Conservation (phyloP, 2,888 invertebrate genomes). For the Onchidella celtica region DNA sequence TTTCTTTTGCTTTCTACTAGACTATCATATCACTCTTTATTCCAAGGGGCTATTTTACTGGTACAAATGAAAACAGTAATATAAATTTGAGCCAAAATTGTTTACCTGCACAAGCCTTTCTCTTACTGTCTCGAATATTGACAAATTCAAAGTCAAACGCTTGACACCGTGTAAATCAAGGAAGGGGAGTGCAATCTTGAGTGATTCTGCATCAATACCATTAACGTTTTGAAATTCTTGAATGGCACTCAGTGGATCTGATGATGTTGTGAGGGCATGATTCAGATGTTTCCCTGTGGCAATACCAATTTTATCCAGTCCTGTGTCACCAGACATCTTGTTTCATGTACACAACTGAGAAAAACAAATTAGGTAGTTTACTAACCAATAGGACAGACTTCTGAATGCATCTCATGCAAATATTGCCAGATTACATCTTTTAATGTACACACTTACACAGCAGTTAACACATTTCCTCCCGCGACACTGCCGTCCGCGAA, state of each 20-base stretch:
- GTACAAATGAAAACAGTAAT: not conserved
- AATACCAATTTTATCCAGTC: conserved; percentile 90
- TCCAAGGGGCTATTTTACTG: too few species aligned
- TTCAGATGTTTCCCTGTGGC: conserved; percentile 92
- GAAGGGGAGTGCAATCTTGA: conserved; percentile 95
- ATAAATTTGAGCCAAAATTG: not conserved
- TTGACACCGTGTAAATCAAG: conserved; percentile 96
- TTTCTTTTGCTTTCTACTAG: too few species aligned
- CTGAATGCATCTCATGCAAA: too few species aligned
- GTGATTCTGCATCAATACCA: conserved; percentile 87
- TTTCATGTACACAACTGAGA: too few species aligned
- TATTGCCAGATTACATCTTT: not conserved
- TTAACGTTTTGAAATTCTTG: conserved; percentile 94
- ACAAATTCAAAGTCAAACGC: conserved; percentile 95
- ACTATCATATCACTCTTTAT: too few species aligned
- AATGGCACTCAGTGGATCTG: conserved; percentile 98
- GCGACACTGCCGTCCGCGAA: too few species aligned
- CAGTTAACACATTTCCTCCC: too few species aligned
- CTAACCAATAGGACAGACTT: too few species aligned
- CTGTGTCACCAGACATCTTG: conserved; percentile 62
- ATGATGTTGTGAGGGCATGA: conserved; percentile 95
- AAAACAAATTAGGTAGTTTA: too few species aligned
- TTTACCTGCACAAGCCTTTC: conserved; percentile 72
- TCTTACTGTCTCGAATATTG: conserved; percentile 81
- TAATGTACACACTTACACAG: not conserved